Evolutionary conservation across 2,113 vertebrate species (phyloP), one percentile per base, ranked within the genome.

Genomic region (Nibea albiflora): DNA sequence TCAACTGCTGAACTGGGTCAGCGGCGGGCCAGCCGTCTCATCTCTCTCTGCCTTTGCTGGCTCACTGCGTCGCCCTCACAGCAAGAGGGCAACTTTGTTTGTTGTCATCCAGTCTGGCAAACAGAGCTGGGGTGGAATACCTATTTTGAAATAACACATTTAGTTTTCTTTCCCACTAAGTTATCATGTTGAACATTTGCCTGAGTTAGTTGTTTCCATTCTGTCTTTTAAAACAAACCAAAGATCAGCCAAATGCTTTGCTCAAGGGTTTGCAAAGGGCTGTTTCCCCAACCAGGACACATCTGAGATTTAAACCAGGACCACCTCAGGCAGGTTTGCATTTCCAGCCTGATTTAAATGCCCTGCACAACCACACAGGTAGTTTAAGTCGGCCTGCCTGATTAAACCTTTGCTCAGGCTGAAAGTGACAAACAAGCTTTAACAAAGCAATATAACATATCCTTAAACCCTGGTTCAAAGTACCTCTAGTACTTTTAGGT

Each of bases 1-100:
- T 78, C 31, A 6, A 52, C 69, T 46, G 53, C 56, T 81, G 65
- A 79, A 84, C n/a, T 90, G 81, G 88, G 85, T 90, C 91, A 93
- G 74, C 26, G 10, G 61, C 46, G 24, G 76, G 71, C 50, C 42
- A 49, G 47, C 57, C 22, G 24, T 63, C 68, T 70, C 24, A 60
- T 78, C 57, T 73, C 61, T 61, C 28, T n/a, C 56, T 56, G 54
- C 57, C 68, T 73, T 80, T 53, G 8, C 22, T 52, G 74, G 57
- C 39, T 78, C 66, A 6, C 35, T 22, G 42, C 15, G 46, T 24
- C 2, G 0, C 20, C 50, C 60, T 62, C 77, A 39, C 44, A 67
- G 53, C 53, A n/a, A 54, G 61, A 49, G 67, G 47, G 39, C 12
- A 19, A 19, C 52, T 62, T 26, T 35, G 46, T 73, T 72, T 86